A percentile compares a stretch with the other conserved stretches of the same genome.
Evolutionary conservation across 2,797 vertebrate genomes (phyloP).

Genomic region (Ambastaia sidthimunki): DNA sequence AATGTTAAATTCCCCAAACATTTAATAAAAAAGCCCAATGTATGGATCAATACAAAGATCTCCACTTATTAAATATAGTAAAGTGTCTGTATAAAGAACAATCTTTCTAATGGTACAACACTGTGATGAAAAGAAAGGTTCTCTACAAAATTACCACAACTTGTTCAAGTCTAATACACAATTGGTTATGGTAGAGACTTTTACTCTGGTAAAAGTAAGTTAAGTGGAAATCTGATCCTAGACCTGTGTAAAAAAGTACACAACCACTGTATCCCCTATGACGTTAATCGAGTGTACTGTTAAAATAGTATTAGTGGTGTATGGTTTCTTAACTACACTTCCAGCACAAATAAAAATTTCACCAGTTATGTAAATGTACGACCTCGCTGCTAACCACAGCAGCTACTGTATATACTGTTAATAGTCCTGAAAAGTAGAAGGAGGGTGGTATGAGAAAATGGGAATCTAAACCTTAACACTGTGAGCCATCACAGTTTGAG

Average conservation of each 20-base stretch:
- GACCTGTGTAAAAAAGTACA: neutral
- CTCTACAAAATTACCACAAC: neutral
- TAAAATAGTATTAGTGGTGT: constrained; percentile 7
- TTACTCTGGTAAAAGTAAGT: neutral
- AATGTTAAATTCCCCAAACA: too few species aligned
- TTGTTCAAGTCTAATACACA: neutral
- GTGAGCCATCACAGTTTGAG: constrained; percentile 82
- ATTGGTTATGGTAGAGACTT: neutral
- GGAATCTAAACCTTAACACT: constrained; percentile 76
- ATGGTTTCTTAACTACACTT: neutral
- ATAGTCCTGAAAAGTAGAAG: constrained; percentile 39
- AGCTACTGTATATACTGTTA: constrained; percentile 24
- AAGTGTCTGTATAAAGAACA: neutral
- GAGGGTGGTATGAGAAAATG: constrained; percentile 67
- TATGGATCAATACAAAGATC: neutral
- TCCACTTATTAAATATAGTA: neutral
- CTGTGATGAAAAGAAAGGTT: neutral
- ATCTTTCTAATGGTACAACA: neutral
- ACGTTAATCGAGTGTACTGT: constrained; percentile 24
- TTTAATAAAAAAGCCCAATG: too few species aligned
- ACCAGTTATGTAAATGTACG: neutral
- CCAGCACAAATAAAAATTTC: too few species aligned
- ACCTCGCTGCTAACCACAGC: constrained; percentile 11
- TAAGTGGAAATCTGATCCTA: constrained; percentile 7
- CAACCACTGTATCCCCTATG: neutral